Evolutionary conservation across 2,113 vertebrate species (phyloP), one percentile per base, ranked within the genome.

Genomic region (Trogon melanurus): DNA sequence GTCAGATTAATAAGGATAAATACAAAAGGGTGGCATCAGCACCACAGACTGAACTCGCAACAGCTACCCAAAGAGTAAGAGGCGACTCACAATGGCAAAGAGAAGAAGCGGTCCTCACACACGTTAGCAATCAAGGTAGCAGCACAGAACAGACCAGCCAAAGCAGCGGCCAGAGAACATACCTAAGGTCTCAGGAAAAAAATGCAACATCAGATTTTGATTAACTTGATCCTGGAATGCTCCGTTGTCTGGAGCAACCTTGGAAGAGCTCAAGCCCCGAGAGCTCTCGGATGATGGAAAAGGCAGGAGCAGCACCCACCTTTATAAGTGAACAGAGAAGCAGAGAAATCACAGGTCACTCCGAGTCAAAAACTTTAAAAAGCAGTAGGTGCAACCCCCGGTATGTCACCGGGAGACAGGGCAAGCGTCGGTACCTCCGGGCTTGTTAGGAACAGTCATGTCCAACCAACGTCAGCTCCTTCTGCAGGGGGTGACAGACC

Each of bases 371-470:
- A 47, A 21, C 11, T 5, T 7, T 5, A 54, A 47, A 32, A 41
- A 69, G 16, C 21, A 45, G 19, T 34, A 16, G 9, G 17, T 32
- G 38, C 51, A 45, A 20, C 67, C 45, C 18, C 23, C 45, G 12
- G 9, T 2, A 18, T 11, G 72, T 2, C 38, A 32, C 50, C 8
- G 57, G 20, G 34, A 47, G 36, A 22, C 23, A 10, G 26, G 32
- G 70, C 22, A 21, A n/a, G n/a, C 14, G 4, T 8, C 3, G 29
- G 26, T 2, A 27, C 27, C 3, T 2, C 3, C 0, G n/a, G 44
- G 6, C 17, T 23, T 14, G 5, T 11, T 1, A 53, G 51, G 58
- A 51, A 21, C 36, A 26, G 41, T 7, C 0, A 9, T 29, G 34
- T 20, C 38, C 13, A 23, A 27, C 25, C 38, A 60, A 8, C 1